Conservation (phyloP, 2,113 vertebrate species). For the Triplophysa rosa region DNA sequence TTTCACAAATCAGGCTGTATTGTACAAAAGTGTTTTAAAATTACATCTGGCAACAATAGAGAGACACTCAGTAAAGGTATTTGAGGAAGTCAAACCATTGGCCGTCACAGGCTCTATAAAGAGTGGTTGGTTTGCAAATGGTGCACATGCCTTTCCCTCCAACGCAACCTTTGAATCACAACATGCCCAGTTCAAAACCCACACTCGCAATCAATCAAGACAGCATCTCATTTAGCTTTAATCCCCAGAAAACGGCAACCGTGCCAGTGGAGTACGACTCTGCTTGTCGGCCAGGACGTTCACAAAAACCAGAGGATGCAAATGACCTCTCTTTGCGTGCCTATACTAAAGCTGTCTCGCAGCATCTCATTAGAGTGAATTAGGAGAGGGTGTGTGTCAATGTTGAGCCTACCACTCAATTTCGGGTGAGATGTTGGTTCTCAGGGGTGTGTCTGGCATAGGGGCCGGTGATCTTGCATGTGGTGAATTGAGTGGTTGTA, state of each 20-base stretch:
- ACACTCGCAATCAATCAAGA: conserved; percentile 48
- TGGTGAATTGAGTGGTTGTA: conserved; percentile 65
- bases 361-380: conserved; percentile 72
- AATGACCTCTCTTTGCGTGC: conserved; percentile 70
- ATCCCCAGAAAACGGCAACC: conserved; percentile 58
- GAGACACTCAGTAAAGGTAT: conserved; percentile 45
- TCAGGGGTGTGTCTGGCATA: conserved; percentile 63
- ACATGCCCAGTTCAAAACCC: conserved; percentile 48
- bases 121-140: conserved; percentile 34
- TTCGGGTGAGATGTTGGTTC: conserved; percentile 64
- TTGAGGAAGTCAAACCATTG: conserved; percentile 40
- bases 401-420: conserved; percentile 68
- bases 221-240: conserved; percentile 61
- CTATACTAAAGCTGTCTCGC: conserved; percentile 69
- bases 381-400: conserved; percentile 70
- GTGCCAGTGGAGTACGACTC: conserved; percentile 59
- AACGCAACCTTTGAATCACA: conserved; percentile 40
- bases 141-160: conserved; percentile 41
- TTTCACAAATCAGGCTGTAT: not conserved
- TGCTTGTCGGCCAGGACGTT: conserved; percentile 57
- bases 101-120: conserved; percentile 18
- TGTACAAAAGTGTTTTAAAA: not conserved
- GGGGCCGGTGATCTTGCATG: conserved; percentile 60
- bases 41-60: conserved; percentile 56
- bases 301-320: conserved; percentile 63